phyloP scores from a whole-genome alignment of 2,888 invertebrate species.

The Hetaerina titia region DNA sequence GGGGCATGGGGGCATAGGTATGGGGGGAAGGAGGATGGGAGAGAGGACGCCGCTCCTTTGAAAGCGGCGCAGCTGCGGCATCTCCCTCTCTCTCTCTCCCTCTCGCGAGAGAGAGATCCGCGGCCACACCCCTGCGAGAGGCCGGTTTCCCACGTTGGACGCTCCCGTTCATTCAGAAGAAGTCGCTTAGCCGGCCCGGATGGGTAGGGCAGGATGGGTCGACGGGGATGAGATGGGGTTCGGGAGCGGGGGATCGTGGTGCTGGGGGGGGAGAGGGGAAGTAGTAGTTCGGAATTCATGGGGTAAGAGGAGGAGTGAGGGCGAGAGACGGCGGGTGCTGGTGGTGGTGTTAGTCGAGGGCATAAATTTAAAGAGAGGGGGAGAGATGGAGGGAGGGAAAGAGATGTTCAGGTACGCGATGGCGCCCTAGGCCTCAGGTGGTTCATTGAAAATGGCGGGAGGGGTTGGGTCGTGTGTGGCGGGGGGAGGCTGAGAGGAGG shows the following conservation, averaged over 20 bases:
- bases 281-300: no score
- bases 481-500: background rate
- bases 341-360: background rate
- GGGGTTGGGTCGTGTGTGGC: background rate
- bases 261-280: background rate
- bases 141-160: background rate
- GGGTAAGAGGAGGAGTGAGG: background rate
- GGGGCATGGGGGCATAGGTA: background rate
- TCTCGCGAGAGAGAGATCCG: no score
- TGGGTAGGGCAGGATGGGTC: background rate
- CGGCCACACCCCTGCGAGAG: background rate
- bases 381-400: background rate
- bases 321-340: background rate
- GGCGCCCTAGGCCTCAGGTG: background rate
- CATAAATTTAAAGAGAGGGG: background rate
- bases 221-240: background rate
- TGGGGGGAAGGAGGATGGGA: background rate
- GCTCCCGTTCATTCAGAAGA: conserved; percentile 18
- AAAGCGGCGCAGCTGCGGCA: background rate
- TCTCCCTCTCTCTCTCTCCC: no score
- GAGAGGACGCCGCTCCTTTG: background rate
- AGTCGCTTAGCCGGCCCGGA: background rate
- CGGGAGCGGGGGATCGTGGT: background rate
- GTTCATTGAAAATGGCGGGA: background rate
- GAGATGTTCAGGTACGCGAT: background rate